Conservation (phyloP, 2,797 vertebrate genomes). For the Dallia pectoralis region DNA sequence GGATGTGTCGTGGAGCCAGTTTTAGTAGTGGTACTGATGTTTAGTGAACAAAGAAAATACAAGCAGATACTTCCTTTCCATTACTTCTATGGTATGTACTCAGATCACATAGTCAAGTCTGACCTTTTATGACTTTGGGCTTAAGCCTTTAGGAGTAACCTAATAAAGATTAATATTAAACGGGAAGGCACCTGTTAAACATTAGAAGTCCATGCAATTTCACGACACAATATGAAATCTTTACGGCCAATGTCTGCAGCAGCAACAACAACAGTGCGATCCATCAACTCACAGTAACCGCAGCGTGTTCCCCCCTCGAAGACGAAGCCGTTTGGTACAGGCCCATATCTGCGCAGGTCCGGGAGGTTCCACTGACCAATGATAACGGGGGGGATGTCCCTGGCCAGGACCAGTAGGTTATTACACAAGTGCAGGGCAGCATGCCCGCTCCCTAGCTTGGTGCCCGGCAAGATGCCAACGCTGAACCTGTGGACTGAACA, state of each 20-base stretch:
- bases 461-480: slow-evolving; percentile 88
- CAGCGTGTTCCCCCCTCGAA: slow-evolving; percentile 97
- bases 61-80: not conserved
- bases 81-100: not conserved
- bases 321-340: slow-evolving; percentile 90
- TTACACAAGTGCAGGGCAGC: slow-evolving; percentile 95
- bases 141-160: slow-evolving; percentile 1
- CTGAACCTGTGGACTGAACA: slow-evolving; percentile 82
- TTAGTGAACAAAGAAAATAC: not conserved
- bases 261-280: not conserved
- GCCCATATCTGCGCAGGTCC: slow-evolving; percentile 91
- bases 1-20: not conserved
- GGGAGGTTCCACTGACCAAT: slow-evolving; percentile 91
- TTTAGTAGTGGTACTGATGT: too few relatives aligned
- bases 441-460: slow-evolving; percentile 89
- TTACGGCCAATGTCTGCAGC: not conserved
- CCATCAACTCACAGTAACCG: slow-evolving; percentile 85
- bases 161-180: slow-evolving; percentile 13
- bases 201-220: not conserved
- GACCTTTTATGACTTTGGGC: slow-evolving; percentile 3
- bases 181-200: not conserved
- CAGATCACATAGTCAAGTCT: slow-evolving; percentile 1
- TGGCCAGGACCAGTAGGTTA: slow-evolving; percentile 83
- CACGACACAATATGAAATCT: not conserved
- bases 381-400: slow-evolving; percentile 83